A percentile compares a stretch with the other conserved stretches of the same genome.
Evolutionary conservation across 1,140 invertebrate species (phyloP).

Genomic region (Copidosoma floridanum): DNA sequence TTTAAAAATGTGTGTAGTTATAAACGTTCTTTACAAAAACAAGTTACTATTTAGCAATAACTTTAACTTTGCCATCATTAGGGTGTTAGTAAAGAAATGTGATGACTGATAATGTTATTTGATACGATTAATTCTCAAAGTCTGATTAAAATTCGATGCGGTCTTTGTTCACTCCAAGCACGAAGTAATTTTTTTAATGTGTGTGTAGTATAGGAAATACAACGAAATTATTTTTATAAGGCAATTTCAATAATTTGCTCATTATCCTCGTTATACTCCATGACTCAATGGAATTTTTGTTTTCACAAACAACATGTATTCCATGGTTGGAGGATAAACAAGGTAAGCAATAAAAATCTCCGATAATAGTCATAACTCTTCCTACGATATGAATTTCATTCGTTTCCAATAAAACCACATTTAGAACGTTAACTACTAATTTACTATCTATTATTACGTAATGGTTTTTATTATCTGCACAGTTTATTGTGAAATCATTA

Average conservation of each 20-base stretch:
- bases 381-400: neutral
- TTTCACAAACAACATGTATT: neutral
- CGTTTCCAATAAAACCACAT: neutral
- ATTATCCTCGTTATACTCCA: neutral
- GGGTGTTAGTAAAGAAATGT: no score
- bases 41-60: no score
- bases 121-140: no score
- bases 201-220: neutral
- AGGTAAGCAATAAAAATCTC: neutral
- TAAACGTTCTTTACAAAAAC: no score
- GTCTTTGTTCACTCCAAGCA: no score
- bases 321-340: neutral
- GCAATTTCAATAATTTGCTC: conserved; percentile 1
- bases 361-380: neutral
- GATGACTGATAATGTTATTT: no score
- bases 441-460: neutral
- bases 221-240: neutral
- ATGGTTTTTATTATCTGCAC: neutral
- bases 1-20: no score
- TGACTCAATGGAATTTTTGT: neutral
- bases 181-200: neutral
- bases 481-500: conserved; percentile 2
- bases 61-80: no score
- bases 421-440: neutral
- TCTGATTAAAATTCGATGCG: no score